These are phyloP conservation scores for Arizona elegans DNA, from an alignment of 2,113 vertebrate species.

Conservation along the genomic window DNA sequence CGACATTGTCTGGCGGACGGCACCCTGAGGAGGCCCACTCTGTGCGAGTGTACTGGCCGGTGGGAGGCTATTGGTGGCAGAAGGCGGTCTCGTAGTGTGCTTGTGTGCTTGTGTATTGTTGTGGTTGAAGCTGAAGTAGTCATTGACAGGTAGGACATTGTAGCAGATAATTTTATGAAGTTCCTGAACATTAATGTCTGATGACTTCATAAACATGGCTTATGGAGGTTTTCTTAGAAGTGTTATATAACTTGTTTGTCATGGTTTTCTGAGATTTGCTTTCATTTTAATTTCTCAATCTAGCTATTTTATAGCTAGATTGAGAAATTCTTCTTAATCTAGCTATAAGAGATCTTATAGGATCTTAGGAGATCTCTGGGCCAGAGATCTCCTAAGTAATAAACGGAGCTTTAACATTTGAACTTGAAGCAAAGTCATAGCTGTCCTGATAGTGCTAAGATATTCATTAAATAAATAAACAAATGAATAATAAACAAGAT, in stretches of 20 bases:
- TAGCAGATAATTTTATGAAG: too few relatives aligned
- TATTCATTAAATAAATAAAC: background rate
- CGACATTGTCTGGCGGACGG: too few relatives aligned
- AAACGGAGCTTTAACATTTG: background rate
- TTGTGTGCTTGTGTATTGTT: too few relatives aligned
- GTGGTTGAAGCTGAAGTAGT: too few relatives aligned
- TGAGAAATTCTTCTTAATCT: too few relatives aligned
- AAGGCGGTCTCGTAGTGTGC: too few relatives aligned
- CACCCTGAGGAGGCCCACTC: too few relatives aligned
- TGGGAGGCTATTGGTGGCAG: too few relatives aligned
- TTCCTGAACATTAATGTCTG: background rate
- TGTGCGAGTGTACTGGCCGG: too few relatives aligned
- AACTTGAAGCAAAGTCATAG: background rate
- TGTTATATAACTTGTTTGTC: background rate
- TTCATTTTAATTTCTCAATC: background rate
- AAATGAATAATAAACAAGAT: background rate
- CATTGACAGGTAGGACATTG: too few relatives aligned
- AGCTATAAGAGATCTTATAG: too few relatives aligned
- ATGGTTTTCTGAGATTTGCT: background rate
- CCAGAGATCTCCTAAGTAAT: background rate
- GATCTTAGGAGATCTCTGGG: too few relatives aligned
- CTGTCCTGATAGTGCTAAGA: background rate
- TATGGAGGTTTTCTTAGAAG: background rate
- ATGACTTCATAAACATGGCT: background rate
- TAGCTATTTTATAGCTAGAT: background rate